Conservation (phyloP, 2,888 invertebrate genomes). For the Diplazon laetatorius region DNA sequence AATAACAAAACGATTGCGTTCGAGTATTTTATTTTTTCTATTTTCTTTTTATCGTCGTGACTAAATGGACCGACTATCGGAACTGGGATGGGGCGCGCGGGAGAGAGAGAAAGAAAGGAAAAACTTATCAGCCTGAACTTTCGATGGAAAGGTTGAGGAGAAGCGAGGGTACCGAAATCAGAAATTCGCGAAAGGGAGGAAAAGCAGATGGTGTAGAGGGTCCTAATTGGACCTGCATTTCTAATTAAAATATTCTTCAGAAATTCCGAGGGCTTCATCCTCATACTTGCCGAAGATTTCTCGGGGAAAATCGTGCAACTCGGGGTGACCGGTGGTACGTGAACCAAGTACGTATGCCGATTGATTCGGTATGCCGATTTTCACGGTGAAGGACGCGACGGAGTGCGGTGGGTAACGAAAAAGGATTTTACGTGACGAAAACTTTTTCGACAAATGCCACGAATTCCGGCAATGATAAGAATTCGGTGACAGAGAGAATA, state of each 20-base stretch:
- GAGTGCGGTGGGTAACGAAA: neutral
- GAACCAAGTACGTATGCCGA: neutral
- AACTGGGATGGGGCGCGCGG: neutral
- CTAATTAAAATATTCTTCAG: constrained; percentile 46
- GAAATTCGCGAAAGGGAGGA: neutral
- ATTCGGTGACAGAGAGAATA: constrained; percentile 22
- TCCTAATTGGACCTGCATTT: constrained; percentile 28
- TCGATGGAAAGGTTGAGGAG: neutral
- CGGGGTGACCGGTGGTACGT: neutral
- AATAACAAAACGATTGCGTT: neutral
- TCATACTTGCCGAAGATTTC: constrained; percentile 4
- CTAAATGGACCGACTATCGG: neutral
- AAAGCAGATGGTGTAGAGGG: constrained; percentile 10
- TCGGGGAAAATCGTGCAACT: constrained; percentile 11
- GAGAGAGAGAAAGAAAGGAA: neutral
- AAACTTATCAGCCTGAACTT: neutral
- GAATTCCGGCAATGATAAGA: constrained; percentile 29
- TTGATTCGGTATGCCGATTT: too few relatives aligned
- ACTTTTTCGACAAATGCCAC: constrained; percentile 10
- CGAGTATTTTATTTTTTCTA: too few relatives aligned
- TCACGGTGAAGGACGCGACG: too few relatives aligned
- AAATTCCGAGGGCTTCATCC: constrained; percentile 1
- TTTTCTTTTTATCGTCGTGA: neutral
- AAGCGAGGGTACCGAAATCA: neutral
- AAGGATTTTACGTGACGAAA: constrained; percentile 1